These are phyloP conservation scores for Colaptes auratus DNA, from an alignment of 2,113 vertebrate species.

Conservation along the genomic window DNA sequence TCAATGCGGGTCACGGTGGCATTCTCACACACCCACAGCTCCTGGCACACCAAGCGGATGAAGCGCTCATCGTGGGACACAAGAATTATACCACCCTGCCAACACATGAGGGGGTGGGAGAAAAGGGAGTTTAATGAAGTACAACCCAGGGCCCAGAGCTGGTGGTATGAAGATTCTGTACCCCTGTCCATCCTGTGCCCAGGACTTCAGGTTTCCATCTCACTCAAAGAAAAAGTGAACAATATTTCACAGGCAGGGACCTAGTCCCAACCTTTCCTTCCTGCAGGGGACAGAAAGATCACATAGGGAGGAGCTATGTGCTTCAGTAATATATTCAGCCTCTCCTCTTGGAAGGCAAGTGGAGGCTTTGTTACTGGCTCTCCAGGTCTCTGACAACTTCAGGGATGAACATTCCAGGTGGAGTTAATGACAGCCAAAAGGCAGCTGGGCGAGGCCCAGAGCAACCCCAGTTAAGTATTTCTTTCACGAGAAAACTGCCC, in stretches of 20 bases:
- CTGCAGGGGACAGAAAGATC: not conserved
- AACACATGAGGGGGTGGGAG: not conserved
- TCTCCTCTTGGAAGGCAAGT: not conserved
- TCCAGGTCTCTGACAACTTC: not conserved
- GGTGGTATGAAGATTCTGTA: not conserved
- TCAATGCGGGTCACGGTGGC: conserved; percentile 85
- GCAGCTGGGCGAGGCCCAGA: not conserved
- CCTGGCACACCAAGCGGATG: conserved; percentile 92
- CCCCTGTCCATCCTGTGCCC: not conserved
- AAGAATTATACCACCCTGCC: conserved; percentile 91
- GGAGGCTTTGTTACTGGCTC: not conserved
- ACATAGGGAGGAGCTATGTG: rapidly evolving
- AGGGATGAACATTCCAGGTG: not conserved
- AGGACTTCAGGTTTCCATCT: not conserved
- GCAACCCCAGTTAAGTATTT: not conserved
- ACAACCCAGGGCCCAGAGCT: not conserved
- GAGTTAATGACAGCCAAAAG: not conserved
- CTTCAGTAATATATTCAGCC: not conserved
- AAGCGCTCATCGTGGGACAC: conserved; percentile 96
- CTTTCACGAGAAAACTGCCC: not conserved
- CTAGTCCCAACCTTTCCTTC: not conserved
- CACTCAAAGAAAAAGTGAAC: rapidly evolving
- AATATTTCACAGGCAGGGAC: not conserved
- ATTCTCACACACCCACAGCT: conserved; percentile 94
- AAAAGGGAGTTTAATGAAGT: not conserved